These are phyloP conservation scores for Gastrophryne carolinensis DNA, from an alignment of 2,797 vertebrate species.

Conservation along the genomic window DNA sequence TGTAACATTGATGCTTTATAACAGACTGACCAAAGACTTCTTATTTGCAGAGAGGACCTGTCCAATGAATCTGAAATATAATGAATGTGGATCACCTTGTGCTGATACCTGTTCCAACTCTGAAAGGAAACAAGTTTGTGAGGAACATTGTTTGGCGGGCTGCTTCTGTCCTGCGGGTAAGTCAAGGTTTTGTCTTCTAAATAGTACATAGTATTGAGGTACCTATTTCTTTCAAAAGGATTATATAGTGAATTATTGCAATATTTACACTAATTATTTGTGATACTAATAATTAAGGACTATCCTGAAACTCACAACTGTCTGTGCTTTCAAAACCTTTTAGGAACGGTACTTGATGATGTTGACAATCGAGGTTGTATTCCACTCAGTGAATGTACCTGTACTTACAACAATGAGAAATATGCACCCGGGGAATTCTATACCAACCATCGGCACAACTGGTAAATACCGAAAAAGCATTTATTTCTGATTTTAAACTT, in stretches of 20 bases:
- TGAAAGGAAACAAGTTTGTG: slow-evolving; percentile 65
- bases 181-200: neutral
- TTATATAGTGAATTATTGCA: neutral
- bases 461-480: slow-evolving; percentile 56
- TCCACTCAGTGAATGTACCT: slow-evolving; percentile 63
- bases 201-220: neutral
- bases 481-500: no score
- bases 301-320: neutral
- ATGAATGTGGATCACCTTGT: slow-evolving; percentile 71
- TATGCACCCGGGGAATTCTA: slow-evolving; percentile 67
- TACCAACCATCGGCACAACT: slow-evolving; percentile 66
- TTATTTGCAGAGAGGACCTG: slow-evolving; percentile 63
- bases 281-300: neutral
- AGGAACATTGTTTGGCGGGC: slow-evolving; percentile 71
- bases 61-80: slow-evolving; percentile 64
- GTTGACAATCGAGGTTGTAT: slow-evolving; percentile 67
- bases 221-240: neutral
- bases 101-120: slow-evolving; percentile 70
- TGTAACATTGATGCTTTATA: no score
- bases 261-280: neutral
- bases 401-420: slow-evolving; percentile 61
- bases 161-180: slow-evolving; percentile 72
- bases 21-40: neutral
- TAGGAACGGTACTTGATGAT: slow-evolving; percentile 73
- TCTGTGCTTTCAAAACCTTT: no score